Evolutionary conservation across 2,113 vertebrate species (phyloP).

Genomic region (Neogale vison): DNA sequence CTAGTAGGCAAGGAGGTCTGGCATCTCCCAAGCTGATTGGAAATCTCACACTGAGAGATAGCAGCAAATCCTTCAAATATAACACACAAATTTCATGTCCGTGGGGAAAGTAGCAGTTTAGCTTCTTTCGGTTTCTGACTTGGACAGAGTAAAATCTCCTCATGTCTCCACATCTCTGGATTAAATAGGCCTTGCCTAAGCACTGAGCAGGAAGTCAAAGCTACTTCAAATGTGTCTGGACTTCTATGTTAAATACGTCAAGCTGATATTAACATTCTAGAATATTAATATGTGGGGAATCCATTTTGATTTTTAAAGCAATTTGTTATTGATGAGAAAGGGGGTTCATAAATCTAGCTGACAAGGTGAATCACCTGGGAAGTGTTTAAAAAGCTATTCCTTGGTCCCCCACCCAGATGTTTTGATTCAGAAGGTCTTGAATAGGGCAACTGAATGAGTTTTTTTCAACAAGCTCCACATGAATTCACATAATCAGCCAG

Average conservation of each 20-base stretch:
- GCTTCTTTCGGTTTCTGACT: background rate
- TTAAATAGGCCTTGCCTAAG: background rate
- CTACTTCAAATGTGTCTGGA: background rate
- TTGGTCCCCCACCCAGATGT: conserved; percentile 60
- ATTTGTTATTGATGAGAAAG: conserved; percentile 55
- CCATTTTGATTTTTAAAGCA: conserved; percentile 52
- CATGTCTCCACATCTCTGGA: background rate
- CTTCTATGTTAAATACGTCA: conserved; percentile 24
- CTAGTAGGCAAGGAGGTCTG: background rate
- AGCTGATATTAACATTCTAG: conserved; percentile 19
- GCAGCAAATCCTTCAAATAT: background rate
- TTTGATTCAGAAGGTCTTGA: conserved; percentile 66
- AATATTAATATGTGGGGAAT: conserved; percentile 47
- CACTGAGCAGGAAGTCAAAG: background rate
- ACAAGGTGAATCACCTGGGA: conserved; percentile 54
- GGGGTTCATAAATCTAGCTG: conserved; percentile 35
- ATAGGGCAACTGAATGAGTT: background rate
- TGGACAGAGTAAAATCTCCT: background rate
- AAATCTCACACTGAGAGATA: background rate
- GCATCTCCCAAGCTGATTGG: background rate
- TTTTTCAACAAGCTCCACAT: conserved; percentile 55
- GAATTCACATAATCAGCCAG: conserved; percentile 58
- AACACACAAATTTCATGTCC: background rate
- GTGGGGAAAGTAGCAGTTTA: conserved; percentile 23
- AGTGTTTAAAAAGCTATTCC: conserved; percentile 34